These are phyloP conservation scores for Pygathrix nemaeus DNA, from an alignment of 2,113 vertebrate genomes.

Conservation along the genomic window DNA sequence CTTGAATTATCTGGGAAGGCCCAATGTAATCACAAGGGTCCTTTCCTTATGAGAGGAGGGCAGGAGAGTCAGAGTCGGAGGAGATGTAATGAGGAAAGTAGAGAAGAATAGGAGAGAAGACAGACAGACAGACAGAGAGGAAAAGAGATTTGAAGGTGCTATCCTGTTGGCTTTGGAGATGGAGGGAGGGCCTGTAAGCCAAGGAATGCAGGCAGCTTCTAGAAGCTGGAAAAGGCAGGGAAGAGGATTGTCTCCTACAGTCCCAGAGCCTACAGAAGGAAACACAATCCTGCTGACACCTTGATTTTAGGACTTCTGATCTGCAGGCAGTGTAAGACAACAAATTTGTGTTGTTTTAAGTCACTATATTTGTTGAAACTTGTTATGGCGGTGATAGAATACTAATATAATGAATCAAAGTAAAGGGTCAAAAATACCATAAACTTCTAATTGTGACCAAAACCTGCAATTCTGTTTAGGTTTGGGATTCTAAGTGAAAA, in stretches of 20 bases:
- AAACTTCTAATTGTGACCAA: background rate
- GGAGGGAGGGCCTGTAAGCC: background rate
- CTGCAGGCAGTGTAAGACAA: background rate
- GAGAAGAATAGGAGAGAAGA: background rate
- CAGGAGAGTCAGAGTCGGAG: background rate
- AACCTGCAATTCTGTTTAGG: background rate
- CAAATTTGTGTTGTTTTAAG: background rate
- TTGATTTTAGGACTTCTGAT: background rate
- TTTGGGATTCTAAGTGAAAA: background rate
- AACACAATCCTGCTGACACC: background rate
- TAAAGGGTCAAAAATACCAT: background rate
- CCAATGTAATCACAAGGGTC: background rate
- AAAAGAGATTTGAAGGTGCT: background rate
- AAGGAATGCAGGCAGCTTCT: background rate
- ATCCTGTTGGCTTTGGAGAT: background rate
- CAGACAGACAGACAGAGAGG: too few relatives aligned
- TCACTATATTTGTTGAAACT: background rate
- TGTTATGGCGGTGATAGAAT: background rate
- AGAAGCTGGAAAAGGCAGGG: background rate
- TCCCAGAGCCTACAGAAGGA: background rate
- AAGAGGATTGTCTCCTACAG: background rate
- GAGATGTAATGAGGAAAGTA: background rate
- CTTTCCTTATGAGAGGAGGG: background rate
- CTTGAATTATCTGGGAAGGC: background rate
- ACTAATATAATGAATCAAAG: background rate